Evolutionary conservation across 2,113 vertebrate species (phyloP).

Genomic region (Pavo muticus): DNA sequence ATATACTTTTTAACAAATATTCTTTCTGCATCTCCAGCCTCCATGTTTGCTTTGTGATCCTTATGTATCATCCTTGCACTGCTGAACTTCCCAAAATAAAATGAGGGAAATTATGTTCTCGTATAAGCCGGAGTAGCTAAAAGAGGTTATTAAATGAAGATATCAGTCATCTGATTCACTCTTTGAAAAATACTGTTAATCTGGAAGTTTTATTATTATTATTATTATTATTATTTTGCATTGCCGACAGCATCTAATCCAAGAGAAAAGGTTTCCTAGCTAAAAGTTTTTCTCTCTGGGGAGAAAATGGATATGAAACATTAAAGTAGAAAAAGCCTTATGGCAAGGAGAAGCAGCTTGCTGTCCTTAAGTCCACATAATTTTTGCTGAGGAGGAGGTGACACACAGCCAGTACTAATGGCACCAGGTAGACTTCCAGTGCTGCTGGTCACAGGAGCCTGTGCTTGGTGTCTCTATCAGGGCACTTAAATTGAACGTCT

Average conservation of each 20-base stretch:
- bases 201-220: slow-evolving; percentile 17
- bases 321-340: background rate
- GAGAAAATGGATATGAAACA: background rate
- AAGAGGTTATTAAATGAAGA: slow-evolving; percentile 39
- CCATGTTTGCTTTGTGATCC: slow-evolving; percentile 42
- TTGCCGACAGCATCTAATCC: background rate
- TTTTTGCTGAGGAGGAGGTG: background rate
- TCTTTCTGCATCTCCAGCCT: slow-evolving; percentile 21
- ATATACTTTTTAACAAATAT: slow-evolving; percentile 55
- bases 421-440: background rate
- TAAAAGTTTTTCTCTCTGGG: slow-evolving; percentile 3
- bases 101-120: slow-evolving; percentile 19
- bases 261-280: slow-evolving; percentile 2
- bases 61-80: background rate
- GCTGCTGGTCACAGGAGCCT: background rate
- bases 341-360: background rate
- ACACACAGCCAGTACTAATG: background rate
- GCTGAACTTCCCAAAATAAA: slow-evolving; percentile 43
- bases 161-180: slow-evolving; percentile 23
- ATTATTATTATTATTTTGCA: background rate
- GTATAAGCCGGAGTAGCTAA: slow-evolving; percentile 35
- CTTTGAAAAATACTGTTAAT: slow-evolving; percentile 42
- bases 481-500: background rate
- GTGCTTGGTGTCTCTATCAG: background rate
- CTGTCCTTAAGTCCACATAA: background rate